Conservation (phyloP, 2,888 invertebrate species). For the Drosophila neotestacea region DNA sequence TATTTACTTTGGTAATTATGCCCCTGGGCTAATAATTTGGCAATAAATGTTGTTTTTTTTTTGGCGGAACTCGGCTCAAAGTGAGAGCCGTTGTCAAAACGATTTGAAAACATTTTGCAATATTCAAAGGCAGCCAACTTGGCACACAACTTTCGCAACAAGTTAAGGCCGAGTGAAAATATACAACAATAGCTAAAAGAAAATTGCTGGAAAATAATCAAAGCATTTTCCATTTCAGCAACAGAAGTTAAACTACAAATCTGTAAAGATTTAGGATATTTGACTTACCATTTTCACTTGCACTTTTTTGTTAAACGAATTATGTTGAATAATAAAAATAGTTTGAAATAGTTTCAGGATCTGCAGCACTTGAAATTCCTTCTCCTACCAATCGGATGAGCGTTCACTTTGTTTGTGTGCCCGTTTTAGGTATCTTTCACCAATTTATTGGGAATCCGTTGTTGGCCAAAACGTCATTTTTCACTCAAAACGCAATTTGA, state of each 20-base stretch:
- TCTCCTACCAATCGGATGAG: slow-evolving; percentile 58
- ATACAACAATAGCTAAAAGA: slow-evolving; percentile 16
- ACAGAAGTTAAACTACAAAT: background rate
- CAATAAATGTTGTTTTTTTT: slow-evolving; percentile 23
- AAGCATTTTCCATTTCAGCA: background rate
- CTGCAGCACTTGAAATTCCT: slow-evolving; percentile 36
- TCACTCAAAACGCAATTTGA: slow-evolving; percentile 81
- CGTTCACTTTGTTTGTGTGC: slow-evolving; percentile 69
- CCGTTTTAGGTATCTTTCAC: slow-evolving; percentile 76
- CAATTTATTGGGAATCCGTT: slow-evolving; percentile 79
- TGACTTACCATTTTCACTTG: slow-evolving; percentile 58
- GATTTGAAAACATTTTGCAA: slow-evolving; percentile 59
- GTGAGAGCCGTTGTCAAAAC: slow-evolving; percentile 26
- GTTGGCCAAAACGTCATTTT: slow-evolving; percentile 70
- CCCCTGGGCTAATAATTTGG: slow-evolving; percentile 27
- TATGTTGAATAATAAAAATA: background rate
- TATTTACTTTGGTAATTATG: slow-evolving; percentile 22
- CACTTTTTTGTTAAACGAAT: background rate
- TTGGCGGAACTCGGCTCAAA: slow-evolving; percentile 6
- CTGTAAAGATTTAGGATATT: background rate
- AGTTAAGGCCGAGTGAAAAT: slow-evolving; percentile 47
- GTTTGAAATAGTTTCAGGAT: slow-evolving; percentile 14
- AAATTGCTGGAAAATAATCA: slow-evolving; percentile 9
- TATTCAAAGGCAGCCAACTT: slow-evolving; percentile 45
- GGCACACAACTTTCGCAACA: slow-evolving; percentile 75